Evolutionary conservation across 1,140 invertebrate genomes (phyloP), one percentile per base, ranked within the genome.

Genomic region (Akabosia matsudoensis): DNA sequence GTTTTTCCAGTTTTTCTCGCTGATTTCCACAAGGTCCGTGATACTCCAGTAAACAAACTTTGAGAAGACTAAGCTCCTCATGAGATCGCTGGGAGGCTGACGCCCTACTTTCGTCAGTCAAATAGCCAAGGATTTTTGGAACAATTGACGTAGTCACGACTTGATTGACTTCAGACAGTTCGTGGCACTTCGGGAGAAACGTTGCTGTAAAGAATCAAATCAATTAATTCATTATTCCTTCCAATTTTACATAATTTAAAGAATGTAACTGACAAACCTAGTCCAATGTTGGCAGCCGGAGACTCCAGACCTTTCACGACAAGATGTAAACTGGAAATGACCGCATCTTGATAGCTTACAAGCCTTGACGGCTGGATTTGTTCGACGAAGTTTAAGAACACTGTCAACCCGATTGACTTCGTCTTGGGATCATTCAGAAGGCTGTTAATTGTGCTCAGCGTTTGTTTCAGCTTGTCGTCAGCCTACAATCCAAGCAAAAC

Each of bases 11-110:
- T 30, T 81, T 76, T 33, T 33, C 33, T 45, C 76, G 14, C 28
- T 70, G 75, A 33, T 61, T 37, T 54, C 77, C 78, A 76, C 78
- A 79, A 1, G 80, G 78, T n/a, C 80, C 80, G 45, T 75, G 78
- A 67, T 74, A 79, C 18, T 75, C 72, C 28, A 73, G 54, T 2
- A 81, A 64, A 51, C 80, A 81, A 1, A 74, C 37, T 56, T 61
- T 51, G 14, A 81, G 26, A 1, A 78, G 61, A 26, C 28, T 16
- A 10, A 81, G 16, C 33, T 79, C 77, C 67, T 77, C 73, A n/a
- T 28, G 3, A 13, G 76, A 61, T 13, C 26, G 34, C 16, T 31
- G 33, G 0, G 52, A 33, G 14, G 28, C 7, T 13, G 33, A 34
- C 1, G 1, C 28, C 45, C 30, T 13, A 26, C 10, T 28, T 2